Percentiles rank a stretch among this genome's conserved stretches.
Evolutionary conservation across 2,888 invertebrate genomes (phyloP).

Genomic region (Silvanus unidentatus): DNA sequence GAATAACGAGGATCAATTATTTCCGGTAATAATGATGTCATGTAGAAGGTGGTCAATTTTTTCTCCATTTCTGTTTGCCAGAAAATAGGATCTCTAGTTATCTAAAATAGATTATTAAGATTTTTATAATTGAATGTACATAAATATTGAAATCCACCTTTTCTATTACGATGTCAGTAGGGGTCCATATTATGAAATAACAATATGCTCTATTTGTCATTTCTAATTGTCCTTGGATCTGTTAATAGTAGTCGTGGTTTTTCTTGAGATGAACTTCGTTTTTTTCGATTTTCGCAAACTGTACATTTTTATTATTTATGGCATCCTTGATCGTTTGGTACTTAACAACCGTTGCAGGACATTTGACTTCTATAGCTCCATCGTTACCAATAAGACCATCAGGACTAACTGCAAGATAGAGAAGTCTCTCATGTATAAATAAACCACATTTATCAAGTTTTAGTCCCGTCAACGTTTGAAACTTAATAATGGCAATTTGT

Average conservation of each 20-base stretch:
- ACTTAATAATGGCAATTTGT: background rate
- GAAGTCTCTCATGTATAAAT: background rate
- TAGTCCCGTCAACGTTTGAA: background rate
- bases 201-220: slow-evolving; percentile 8
- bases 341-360: background rate
- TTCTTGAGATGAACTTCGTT: slow-evolving; percentile 5
- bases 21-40: no score
- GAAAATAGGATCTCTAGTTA: no score
- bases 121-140: no score
- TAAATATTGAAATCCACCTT: no score
- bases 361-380: background rate
- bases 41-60: background rate
- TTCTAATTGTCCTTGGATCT: slow-evolving; percentile 12
- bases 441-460: background rate
- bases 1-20: no score
- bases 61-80: slow-evolving; percentile 5
- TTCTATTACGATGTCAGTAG: slow-evolving; percentile 2
- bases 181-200: slow-evolving; percentile 8
- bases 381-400: background rate
- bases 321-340: background rate
- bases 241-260: slow-evolving; percentile 9
- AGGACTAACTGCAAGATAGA: slow-evolving; percentile 4
- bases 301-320: background rate
- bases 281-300: background rate
- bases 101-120: no score